These are phyloP conservation scores for Limnothrissa miodon DNA, from an alignment of 2,113 vertebrate genomes.

Conservation along the genomic window DNA sequence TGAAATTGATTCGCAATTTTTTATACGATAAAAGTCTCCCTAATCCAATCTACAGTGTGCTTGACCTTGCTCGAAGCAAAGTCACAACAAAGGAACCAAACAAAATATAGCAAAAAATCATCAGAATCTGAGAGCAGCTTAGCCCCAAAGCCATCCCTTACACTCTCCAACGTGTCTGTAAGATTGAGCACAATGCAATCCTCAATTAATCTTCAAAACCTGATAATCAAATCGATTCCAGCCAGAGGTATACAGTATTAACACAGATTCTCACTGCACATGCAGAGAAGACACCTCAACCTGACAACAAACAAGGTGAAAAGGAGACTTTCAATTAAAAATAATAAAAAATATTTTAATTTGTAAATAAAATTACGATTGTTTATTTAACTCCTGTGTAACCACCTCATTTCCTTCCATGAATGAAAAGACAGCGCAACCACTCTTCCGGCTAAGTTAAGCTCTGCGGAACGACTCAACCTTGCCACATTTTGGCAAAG, in stretches of 20 bases:
- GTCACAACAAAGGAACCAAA: neutral
- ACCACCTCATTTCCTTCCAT: neutral
- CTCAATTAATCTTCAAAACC: neutral
- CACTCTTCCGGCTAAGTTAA: neutral
- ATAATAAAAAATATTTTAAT: too few relatives aligned
- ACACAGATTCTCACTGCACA: neutral
- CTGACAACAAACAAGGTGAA: neutral
- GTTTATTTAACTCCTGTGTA: too few relatives aligned
- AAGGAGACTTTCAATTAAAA: neutral
- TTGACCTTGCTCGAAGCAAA: neutral
- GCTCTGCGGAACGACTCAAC: neutral
- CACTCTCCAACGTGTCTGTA: neutral
- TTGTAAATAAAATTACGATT: too few relatives aligned
- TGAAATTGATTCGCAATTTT: neutral
- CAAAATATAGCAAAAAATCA: neutral
- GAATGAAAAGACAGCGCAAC: neutral
- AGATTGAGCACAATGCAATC: neutral
- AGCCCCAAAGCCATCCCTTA: neutral
- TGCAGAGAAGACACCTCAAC: neutral
- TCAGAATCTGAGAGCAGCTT: neutral
- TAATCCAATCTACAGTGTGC: neutral
- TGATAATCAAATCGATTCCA: neutral
- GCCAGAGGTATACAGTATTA: neutral
- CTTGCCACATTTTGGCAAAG: neutral
- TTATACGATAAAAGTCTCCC: neutral